Base-by-base conservation (phyloP, 2,888 invertebrate species). In the Andricus quercusramuli region DNA sequence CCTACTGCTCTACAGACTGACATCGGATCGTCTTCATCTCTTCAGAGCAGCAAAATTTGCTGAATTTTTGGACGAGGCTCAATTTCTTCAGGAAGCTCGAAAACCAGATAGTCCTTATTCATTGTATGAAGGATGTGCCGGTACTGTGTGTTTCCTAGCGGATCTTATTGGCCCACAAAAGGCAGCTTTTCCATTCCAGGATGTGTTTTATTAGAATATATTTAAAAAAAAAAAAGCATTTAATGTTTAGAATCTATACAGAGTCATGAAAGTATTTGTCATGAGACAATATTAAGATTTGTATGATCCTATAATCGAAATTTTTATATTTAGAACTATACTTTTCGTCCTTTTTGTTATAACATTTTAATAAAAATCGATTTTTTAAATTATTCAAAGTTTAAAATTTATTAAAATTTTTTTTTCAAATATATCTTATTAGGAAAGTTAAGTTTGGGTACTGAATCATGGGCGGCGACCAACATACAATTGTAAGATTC, bases 111-210 rank as follows among this genome's bases (percentile, higher is more conserved):
- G 94, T 86, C 97, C 97, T 0, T 96, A 95, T 89, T 97, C 97
- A 90, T 94, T 98, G 86, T 97, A 95, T 92, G 98, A 98, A 93
- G 98, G 98, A 1, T 94, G 95, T 79, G 97, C 98, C 15, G 98
- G 98, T 3, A 96, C 97, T 1, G 96, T 96, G 13, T 98, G 97
- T 89, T 98, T 94, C 91, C 93, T 98, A 78, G 94, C 95, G 13
- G 98, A 98, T 93, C 93, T 98, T 2, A 92, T 96, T 1, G 93
- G 95, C 76, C 97, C 97, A 9, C 94, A 95, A 37, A 94, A 94
- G 82, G 97, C 97, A 5, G 94, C 95, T 89, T 98, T 97, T 92
- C 98, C 98, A 0, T 97, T 98, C 89, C 96, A 96, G 93, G 96
- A 97, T 94, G 94, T 97, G 78, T 96, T 88, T 68, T 87, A 79